These are phyloP conservation scores for Urocynchramus pylzowi DNA, from an alignment of 2,113 vertebrate species.

Conservation along the genomic window DNA sequence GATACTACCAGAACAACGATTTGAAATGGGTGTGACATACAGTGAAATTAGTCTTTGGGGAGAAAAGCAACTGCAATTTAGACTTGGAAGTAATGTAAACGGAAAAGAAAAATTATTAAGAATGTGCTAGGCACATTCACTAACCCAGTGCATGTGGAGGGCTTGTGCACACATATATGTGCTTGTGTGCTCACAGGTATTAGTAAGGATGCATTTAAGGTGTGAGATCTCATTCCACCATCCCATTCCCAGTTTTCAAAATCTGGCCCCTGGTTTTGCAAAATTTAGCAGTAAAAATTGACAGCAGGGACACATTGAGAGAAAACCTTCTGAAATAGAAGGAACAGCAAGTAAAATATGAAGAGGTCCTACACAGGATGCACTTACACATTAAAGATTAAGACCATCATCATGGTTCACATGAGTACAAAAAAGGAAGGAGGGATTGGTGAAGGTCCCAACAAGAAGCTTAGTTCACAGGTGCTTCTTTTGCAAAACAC, in stretches of 20 bases:
- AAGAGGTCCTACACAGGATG: background rate
- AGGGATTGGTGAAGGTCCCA: background rate
- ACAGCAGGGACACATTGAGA: background rate
- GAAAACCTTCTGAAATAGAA: background rate
- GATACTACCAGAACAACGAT: slow-evolving; percentile 20
- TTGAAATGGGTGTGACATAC: slow-evolving; percentile 1
- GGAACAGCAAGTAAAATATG: background rate
- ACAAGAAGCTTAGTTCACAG: background rate
- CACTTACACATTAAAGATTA: background rate
- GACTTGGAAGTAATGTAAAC: background rate
- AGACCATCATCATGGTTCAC: background rate
- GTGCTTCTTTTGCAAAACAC: background rate
- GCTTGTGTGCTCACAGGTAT: background rate
- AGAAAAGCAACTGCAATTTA: background rate
- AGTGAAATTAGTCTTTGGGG: background rate
- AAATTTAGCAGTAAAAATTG: background rate
- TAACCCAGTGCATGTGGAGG: background rate
- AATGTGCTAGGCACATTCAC: background rate
- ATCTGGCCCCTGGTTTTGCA: background rate
- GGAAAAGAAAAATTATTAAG: background rate
- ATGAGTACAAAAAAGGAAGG: background rate
- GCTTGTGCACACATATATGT: background rate
- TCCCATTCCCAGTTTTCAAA: background rate
- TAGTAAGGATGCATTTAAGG: background rate
- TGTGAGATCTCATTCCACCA: background rate